Base-by-base conservation (phyloP, 2,888 invertebrate species). In the Andrena bicolor region DNA sequence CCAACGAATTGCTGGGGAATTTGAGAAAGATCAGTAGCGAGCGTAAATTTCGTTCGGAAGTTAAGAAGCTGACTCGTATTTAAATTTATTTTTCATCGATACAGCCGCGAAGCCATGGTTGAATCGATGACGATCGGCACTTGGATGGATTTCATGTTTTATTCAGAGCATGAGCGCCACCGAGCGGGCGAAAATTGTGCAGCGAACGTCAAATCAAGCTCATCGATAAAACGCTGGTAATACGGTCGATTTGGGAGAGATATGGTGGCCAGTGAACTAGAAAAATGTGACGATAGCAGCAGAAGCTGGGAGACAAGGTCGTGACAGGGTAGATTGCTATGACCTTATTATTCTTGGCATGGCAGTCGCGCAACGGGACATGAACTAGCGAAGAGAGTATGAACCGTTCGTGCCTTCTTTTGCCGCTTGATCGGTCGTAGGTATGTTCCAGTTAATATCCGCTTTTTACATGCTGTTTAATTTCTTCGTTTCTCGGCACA, bases 271-370 rank as follows among this genome's bases (percentile, higher is more conserved):
- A 69, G 56, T 74, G 80, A 85, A 85, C 73, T 58, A 70, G 63
- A 82, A 81, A 85, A 84, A 83, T 79, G 64, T 20, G 30, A 32
- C 66, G 61, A 58, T 72, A 76, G 61, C 49, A 71, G 26, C 64
- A 65, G 70, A 80, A 84, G 79, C 65, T 61, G 28, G 58, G 58
- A 83, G 72, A 53, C 89, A 89, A 90, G 88, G 87, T 86, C 88
- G 70, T 51, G 58, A 51, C 56, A 49, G 66, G 49, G 60, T 86
- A 82, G 77, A 90, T 89, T 84, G 83, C 74, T 86, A 64, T 80
- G 85, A 90, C 89, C 88, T 88, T 88, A 86, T 87, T 87, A 86
- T 83, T 80, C 49, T 58, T 49, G 30, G 60, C 61, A 32, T 49
- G 58, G 16, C 61, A 51, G 32, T 41, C 64, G 73, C 51, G 41